Base-by-base conservation (phyloP, 2,113 vertebrate genomes). In the Drymodes brunneopygia region DNA sequence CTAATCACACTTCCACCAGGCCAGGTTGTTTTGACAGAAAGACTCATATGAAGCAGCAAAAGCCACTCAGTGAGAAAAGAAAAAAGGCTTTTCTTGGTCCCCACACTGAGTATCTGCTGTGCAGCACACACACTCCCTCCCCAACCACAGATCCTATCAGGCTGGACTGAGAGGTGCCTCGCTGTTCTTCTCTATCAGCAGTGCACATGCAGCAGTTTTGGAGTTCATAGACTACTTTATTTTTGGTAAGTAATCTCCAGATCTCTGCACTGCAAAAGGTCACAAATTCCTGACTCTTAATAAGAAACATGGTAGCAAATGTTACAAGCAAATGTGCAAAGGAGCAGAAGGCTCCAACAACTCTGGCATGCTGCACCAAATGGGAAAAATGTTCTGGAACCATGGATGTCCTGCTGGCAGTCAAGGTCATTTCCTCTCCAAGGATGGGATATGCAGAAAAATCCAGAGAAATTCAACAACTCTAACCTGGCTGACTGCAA, bases 81-180 rank as follows among this genome's bases (percentile, higher is more conserved):
- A 71, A 83, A 86, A 70, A 48, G 5, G 15, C 33, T 90, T 90
- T 88, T 84, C 33, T 22, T n/a, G 35, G 66, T 88, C 50, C 42
- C 40, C 5, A 3, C 29, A 8, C 13, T 16, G 83, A 57, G 56
- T 88, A 88, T 86, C 89, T 93, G 62, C 74, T 89, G 61, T 67
- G 44, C 35, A 69, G 50, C 61, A 71, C 21, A 51, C 31, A 56
- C 31, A 31, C n/a, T 18, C 31, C 3, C 69, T 51, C n/a, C 25
- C 60, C 78, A 92, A 28, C 93, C 82, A 45, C 94, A 96, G 95
- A 96, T 95, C 58, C 92, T 97, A 97, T 96, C 96, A 48, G 53
- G 51, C 31, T 42, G 86, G 54, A 36, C 65, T n/a, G 40, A 95
- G 91, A 82, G 65, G 60, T 94, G 73, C 84, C 84, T 89, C 20